Evolutionary conservation across 2,888 invertebrate species (phyloP).

Genomic region (Scotopteryx bipunctaria): DNA sequence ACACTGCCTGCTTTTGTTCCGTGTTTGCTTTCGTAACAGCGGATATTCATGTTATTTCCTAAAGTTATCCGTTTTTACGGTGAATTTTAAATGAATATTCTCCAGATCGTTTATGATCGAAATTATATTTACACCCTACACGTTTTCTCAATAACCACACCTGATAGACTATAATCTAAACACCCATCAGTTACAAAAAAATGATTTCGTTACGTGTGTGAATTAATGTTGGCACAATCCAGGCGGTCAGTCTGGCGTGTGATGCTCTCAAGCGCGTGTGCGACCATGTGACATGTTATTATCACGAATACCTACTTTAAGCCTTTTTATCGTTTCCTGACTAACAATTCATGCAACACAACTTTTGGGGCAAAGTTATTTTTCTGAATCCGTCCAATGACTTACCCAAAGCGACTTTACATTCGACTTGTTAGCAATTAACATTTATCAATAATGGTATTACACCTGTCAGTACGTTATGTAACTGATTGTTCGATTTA

Average conservation of each 20-base stretch:
- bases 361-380: slow-evolving; percentile 6
- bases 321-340: slow-evolving; percentile 28
- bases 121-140: neutral
- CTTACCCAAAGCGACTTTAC: neutral
- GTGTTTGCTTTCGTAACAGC: slow-evolving; percentile 43
- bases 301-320: slow-evolving; percentile 26
- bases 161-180: slow-evolving; percentile 13
- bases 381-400: slow-evolving; percentile 2
- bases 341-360: slow-evolving; percentile 13
- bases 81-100: neutral
- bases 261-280: slow-evolving; percentile 43
- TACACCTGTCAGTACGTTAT: slow-evolving; percentile 48
- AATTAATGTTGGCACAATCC: slow-evolving; percentile 49
- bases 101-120: neutral
- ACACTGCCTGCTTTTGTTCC: slow-evolving; percentile 43
- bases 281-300: slow-evolving; percentile 47
- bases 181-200: slow-evolving; percentile 18
- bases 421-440: neutral
- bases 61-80: slow-evolving; percentile 1
- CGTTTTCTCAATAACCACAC: neutral
- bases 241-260: slow-evolving; percentile 44
- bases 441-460: slow-evolving; percentile 14
- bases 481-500: slow-evolving; percentile 49
- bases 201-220: slow-evolving; percentile 44
- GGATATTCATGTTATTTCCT: slow-evolving; percentile 36